A percentile compares a stretch with the other conserved stretches of the same genome.
Conservation (phyloP, 1,140 invertebrate genomes). For the Octopus sinensis region DNA sequence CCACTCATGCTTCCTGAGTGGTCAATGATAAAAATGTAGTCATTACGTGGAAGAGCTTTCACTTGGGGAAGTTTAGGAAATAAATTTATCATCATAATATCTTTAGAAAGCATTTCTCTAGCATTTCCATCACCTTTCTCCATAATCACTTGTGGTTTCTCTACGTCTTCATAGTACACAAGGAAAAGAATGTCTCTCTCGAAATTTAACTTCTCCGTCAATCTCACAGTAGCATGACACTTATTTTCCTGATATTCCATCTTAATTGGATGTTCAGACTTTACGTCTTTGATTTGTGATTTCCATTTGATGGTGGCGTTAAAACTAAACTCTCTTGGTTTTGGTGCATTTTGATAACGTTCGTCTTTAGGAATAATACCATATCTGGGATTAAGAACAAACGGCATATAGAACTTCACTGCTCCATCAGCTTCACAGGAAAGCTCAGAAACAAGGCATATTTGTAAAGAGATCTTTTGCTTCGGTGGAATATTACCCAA, state of each 20-base stretch:
- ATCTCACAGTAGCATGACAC: not conserved
- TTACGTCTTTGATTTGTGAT: not conserved
- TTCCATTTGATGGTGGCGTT: not conserved
- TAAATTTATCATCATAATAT: not conserved
- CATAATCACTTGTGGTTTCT: not conserved
- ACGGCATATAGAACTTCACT: constrained; percentile 36
- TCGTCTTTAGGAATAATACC: not conserved
- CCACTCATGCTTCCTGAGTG: constrained; percentile 49
- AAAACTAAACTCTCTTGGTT: not conserved
- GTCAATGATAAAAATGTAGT: constrained; percentile 4
- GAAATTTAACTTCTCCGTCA: not conserved
- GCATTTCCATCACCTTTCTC: not conserved
- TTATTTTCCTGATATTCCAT: not conserved
- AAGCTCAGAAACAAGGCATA: constrained; percentile 33
- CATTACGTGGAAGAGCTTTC: not conserved
- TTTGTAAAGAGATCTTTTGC: constrained; percentile 23
- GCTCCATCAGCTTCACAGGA: constrained; percentile 27
- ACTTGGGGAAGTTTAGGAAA: not conserved
- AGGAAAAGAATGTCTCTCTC: not conserved
- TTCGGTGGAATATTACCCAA: constrained; percentile 37
- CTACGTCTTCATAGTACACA: not conserved
- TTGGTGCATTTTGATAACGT: not conserved
- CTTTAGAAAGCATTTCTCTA: not conserved
- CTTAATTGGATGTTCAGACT: not conserved
- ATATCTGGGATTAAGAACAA: constrained; percentile 39